These are phyloP conservation scores for Oxyteleia sp. DNA, from an alignment of 2,888 invertebrate genomes.

Conservation along the genomic window DNA sequence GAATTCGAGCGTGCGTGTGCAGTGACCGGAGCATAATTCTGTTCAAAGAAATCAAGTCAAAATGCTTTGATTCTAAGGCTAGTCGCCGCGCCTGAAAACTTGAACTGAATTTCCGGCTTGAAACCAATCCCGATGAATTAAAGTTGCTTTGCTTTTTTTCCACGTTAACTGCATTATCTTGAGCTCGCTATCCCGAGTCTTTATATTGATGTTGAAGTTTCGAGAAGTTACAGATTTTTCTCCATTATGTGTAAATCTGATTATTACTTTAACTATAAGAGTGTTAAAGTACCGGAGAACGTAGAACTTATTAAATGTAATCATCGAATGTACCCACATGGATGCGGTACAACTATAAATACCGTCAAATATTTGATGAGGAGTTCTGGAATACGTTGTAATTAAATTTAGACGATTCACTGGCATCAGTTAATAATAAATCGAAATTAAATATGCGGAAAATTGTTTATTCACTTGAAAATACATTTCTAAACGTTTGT, in stretches of 20 bases:
- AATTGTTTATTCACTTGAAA: no score
- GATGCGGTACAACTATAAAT: neutral
- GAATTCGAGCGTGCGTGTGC: neutral
- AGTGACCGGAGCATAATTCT: neutral
- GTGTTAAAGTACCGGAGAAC: conserved; percentile 1
- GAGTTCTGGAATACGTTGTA: no score
- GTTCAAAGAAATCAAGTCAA: conserved; percentile 2
- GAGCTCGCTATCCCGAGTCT: conserved; percentile 9
- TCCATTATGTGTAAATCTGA: conserved; percentile 44
- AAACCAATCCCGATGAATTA: conserved; percentile 23
- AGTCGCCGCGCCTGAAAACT: neutral
- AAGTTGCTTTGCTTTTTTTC: conserved; percentile 39
- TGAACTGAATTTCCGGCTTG: conserved; percentile 1
- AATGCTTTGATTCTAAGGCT: conserved; percentile 25
- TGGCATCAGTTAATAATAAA: no score
- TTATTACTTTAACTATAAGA: conserved; percentile 23
- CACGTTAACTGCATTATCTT: conserved; percentile 45
- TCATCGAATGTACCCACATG: conserved; percentile 4
- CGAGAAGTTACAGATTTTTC: conserved; percentile 35
- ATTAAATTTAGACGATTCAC: no score
- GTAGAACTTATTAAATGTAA: conserved; percentile 31
- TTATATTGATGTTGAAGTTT: conserved; percentile 37
- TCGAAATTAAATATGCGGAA: no score
- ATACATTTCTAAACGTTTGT: no score
- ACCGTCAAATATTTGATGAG: neutral